A percentile compares a stretch with the other conserved stretches of the same genome.
phyloP scores from a whole-genome alignment of 2,113 vertebrate genomes.

The Stegostoma tigrinum region DNA sequence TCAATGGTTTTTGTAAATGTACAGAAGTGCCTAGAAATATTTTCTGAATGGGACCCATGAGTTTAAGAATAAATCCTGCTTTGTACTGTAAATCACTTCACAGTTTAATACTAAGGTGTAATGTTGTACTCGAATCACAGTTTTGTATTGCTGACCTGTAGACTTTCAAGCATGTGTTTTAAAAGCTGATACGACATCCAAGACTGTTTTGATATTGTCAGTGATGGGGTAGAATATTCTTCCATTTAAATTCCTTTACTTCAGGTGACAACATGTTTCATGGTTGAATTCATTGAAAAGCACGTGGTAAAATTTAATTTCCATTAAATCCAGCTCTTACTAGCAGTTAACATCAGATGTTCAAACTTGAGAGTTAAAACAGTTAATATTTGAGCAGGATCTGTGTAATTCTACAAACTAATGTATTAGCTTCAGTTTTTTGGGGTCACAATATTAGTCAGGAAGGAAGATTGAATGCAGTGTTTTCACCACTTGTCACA shows the following conservation, averaged over 20 bases:
- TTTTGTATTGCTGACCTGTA: background rate
- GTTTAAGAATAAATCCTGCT: background rate
- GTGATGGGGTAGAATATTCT: background rate
- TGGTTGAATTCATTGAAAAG: background rate
- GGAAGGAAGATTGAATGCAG: background rate
- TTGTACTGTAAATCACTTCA: background rate
- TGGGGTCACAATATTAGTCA: background rate
- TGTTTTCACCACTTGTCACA: background rate
- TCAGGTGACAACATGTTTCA: background rate
- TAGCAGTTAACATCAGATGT: background rate
- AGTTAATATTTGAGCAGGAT: background rate
- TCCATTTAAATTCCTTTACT: background rate
- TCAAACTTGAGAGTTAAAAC: background rate
- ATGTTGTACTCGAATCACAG: background rate
- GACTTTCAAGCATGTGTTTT: background rate
- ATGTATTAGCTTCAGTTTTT: background rate
- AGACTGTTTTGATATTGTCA: background rate
- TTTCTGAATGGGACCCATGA: background rate
- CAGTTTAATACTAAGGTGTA: background rate
- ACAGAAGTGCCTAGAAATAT: background rate
- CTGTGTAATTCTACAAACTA: background rate
- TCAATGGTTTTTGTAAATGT: background rate
- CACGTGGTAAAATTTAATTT: background rate
- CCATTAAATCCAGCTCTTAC: background rate
- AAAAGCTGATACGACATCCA: background rate